Conservation (phyloP, 2,113 vertebrate species). For the Dissostichus mawsoni region DNA sequence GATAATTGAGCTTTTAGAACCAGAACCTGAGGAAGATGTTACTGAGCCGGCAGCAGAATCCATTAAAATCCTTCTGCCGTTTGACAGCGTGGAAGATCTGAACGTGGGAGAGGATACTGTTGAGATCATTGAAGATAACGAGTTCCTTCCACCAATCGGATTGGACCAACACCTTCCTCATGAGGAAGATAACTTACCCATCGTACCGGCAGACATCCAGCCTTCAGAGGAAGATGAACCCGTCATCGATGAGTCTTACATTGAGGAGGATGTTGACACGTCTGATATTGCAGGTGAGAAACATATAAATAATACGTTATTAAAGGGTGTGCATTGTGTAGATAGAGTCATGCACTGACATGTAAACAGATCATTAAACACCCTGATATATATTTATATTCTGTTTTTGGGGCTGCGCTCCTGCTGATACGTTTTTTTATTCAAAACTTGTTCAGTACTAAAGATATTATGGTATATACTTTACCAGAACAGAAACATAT, state of each 20-base stretch:
- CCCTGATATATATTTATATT: constrained; percentile 16
- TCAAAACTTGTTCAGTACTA: no score
- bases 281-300: constrained; percentile 57
- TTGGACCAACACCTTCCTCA: not conserved
- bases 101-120: constrained; percentile 15
- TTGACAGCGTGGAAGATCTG: constrained; percentile 11
- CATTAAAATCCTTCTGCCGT: constrained; percentile 52
- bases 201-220: constrained; percentile 18
- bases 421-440: not conserved
- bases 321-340: constrained; percentile 12
- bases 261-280: not conserved
- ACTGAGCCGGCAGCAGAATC: constrained; percentile 52
- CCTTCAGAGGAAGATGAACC: constrained; percentile 11
- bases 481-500: not conserved
- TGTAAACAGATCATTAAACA: constrained; percentile 40
- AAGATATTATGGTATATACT: not conserved
- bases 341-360: constrained; percentile 7
- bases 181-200: constrained; percentile 48
- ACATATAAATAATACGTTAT: constrained; percentile 7
- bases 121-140: constrained; percentile 24
- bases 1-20: constrained; percentile 21
- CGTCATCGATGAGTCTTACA: constrained; percentile 15
- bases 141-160: constrained; percentile 7
- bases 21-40: constrained; percentile 15
- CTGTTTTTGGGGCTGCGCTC: constrained; percentile 12